Evolutionary conservation across 2,113 vertebrate species (phyloP).

Genomic region (Gasterosteus aculeatus): DNA sequence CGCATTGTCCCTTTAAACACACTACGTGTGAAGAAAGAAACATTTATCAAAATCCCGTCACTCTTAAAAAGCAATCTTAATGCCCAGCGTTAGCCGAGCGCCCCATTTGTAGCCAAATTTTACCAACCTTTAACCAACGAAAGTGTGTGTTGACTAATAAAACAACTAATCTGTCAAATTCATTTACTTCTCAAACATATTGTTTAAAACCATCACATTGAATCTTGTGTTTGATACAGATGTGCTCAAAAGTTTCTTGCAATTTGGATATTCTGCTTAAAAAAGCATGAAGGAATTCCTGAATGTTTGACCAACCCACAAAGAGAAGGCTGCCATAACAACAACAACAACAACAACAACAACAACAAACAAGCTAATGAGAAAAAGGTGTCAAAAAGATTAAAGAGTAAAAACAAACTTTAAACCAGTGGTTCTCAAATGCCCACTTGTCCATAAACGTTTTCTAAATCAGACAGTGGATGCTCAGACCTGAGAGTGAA

Average conservation of each 20-base stretch:
- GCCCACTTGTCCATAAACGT: too few species aligned
- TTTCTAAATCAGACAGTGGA: neutral
- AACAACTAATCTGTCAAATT: neutral
- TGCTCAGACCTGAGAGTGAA: too few species aligned
- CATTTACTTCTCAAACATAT: neutral
- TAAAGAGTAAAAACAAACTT: neutral
- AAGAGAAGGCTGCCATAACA: neutral
- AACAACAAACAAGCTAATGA: neutral
- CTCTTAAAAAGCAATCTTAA: neutral
- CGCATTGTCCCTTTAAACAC: neutral
- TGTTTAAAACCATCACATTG: neutral
- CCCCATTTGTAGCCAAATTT: neutral
- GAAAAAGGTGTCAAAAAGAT: neutral
- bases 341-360: neutral
- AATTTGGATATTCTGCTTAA: neutral
- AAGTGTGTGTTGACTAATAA: neutral
- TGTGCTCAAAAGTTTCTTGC: neutral
- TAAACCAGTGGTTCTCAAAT: neutral
- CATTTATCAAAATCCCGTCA: conserved; percentile 8
- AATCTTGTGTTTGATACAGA: neutral
- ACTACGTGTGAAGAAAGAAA: conserved; percentile 9
- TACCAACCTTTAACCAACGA: neutral
- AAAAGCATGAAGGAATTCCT: neutral
- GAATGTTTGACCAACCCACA: neutral
- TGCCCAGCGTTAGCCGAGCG: neutral